Percentiles rank a stretch among this genome's conserved stretches.
phyloP scores from a whole-genome alignment of 2,888 invertebrate species.

The Timema podura region DNA sequence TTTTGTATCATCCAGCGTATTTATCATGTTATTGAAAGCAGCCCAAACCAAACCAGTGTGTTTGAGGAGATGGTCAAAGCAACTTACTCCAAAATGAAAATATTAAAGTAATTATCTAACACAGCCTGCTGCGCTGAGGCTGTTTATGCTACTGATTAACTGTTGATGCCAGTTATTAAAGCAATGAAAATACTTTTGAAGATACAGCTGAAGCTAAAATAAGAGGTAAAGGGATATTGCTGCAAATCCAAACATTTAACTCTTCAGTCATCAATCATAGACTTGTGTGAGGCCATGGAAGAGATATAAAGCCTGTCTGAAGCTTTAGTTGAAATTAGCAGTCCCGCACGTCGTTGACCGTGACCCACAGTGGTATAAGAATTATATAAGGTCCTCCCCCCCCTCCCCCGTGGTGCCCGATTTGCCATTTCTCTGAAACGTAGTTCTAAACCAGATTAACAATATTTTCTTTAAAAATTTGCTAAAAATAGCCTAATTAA shows the following conservation, averaged over 20 bases:
- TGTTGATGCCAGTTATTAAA: background rate
- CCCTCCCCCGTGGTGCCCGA: too few relatives aligned
- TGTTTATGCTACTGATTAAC: background rate
- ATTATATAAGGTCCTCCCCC: too few relatives aligned
- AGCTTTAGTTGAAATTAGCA: background rate
- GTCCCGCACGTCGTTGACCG: too few relatives aligned
- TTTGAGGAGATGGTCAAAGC: background rate
- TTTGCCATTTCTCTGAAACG: too few relatives aligned
- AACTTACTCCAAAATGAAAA: background rate
- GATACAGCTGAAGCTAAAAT: background rate
- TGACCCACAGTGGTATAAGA: too few relatives aligned
- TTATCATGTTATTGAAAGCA: too few relatives aligned
- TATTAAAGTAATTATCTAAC: background rate
- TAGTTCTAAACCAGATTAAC: too few relatives aligned
- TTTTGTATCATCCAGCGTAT: background rate
- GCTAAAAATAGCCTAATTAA: too few relatives aligned
- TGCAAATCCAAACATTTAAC: background rate
- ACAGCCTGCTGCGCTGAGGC: background rate
- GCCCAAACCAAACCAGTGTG: background rate
- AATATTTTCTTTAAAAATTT: too few relatives aligned
- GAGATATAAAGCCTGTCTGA: background rate
- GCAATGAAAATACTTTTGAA: background rate
- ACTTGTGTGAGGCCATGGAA: background rate
- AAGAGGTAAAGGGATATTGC: background rate
- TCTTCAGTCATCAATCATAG: background rate